phyloP scores from a whole-genome alignment of 2,797 vertebrate genomes.

The Darevskia mixta region DNA sequence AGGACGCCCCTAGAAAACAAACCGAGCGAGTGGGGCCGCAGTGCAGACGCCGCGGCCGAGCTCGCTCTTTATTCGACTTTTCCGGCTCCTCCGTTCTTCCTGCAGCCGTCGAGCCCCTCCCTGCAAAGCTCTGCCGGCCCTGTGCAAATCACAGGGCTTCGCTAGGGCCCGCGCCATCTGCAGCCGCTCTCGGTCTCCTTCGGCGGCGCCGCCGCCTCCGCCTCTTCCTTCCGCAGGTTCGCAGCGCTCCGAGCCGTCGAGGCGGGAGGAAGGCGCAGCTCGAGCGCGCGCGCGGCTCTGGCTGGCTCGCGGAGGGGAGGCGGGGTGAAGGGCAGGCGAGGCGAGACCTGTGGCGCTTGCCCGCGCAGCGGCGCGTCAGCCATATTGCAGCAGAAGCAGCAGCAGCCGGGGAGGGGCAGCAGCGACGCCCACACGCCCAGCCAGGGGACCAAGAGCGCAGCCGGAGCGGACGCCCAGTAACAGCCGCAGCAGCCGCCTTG shows the following conservation, averaged over 20 bases:
- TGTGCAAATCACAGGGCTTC: not conserved
- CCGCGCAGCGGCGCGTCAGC: slow-evolving; percentile 15
- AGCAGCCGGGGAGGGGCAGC: not conserved
- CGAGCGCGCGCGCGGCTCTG: not conserved
- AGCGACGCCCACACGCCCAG: not conserved
- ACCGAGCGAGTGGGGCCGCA: too few relatives aligned
- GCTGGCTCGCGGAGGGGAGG: not conserved
- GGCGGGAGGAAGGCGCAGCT: not conserved
- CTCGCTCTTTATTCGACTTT: too few relatives aligned
- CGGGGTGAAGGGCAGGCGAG: not conserved
- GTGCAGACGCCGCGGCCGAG: not conserved
- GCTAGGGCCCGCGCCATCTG: not conserved
- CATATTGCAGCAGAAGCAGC: slow-evolving; percentile 20
- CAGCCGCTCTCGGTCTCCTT: not conserved
- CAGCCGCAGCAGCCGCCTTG: not conserved
- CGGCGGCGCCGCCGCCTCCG: too few relatives aligned
- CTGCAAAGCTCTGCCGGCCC: not conserved
- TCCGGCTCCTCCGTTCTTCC: not conserved
- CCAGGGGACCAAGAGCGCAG: not conserved
- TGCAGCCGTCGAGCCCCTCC: not conserved
- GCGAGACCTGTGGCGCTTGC: not conserved
- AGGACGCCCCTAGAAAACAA: too few relatives aligned
- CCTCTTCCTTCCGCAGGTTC: not conserved
- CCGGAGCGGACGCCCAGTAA: not conserved
- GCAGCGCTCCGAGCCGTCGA: not conserved